Percentiles rank a stretch among this genome's conserved stretches.
Conservation (phyloP, 1,140 invertebrate genomes). For the Dendrolimus kikuchii region DNA sequence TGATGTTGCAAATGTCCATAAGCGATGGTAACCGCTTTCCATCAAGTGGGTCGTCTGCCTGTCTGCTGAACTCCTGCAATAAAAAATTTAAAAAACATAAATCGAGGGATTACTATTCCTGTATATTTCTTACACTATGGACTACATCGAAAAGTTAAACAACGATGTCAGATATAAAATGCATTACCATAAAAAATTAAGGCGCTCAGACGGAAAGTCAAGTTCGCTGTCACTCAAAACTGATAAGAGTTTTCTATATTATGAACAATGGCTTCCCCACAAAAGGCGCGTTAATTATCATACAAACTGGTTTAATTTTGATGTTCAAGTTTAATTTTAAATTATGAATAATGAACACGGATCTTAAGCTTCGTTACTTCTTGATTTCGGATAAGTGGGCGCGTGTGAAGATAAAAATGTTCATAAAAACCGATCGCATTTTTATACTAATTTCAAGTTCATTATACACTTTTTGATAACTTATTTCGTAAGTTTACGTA, state of each 20-base stretch:
- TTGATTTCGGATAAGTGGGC: conserved; percentile 49
- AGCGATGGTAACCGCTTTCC: too few relatives aligned
- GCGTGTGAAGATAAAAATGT: conserved; percentile 37
- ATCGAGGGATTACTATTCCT: too few relatives aligned
- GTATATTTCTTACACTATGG: too few relatives aligned
- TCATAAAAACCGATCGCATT: conserved; percentile 39
- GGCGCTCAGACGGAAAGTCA: conserved; percentile 4
- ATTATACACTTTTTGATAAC: conserved; percentile 1
- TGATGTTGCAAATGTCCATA: too few relatives aligned
- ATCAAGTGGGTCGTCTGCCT: too few relatives aligned
- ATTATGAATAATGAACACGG: conserved; percentile 57
- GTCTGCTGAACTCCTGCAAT: too few relatives aligned
- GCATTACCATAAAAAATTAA: background rate
- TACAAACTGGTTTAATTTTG: conserved; percentile 48
- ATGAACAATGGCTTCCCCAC: conserved; percentile 42
- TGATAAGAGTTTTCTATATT: conserved; percentile 15
- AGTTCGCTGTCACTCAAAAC: conserved; percentile 1
- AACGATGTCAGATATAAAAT: too few relatives aligned
- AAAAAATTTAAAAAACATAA: too few relatives aligned
- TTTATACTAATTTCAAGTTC: conserved; percentile 11
- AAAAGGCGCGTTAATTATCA: conserved; percentile 51
- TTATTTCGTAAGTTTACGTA: too few relatives aligned
- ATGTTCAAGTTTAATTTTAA: conserved; percentile 37
- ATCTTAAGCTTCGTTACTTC: conserved; percentile 61
- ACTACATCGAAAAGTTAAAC: too few relatives aligned